phyloP scores from a whole-genome alignment of 2,888 invertebrate genomes.

The Netelia inedita region DNA sequence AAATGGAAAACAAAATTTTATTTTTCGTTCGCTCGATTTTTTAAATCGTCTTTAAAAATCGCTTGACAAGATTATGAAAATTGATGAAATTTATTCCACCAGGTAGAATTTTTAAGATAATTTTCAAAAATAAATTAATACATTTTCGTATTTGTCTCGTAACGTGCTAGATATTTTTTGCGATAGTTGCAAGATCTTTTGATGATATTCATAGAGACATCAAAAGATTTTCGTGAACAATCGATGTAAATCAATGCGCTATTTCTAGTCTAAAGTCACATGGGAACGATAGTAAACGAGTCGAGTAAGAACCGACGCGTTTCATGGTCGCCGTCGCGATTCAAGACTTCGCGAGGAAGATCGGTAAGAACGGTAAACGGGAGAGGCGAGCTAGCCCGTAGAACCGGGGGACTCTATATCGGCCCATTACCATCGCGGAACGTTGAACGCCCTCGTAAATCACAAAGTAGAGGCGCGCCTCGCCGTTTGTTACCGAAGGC shows the following conservation, averaged over 20 bases:
- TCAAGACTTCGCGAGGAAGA: constrained; percentile 77
- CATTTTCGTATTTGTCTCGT: too few relatives aligned
- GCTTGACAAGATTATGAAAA: neutral
- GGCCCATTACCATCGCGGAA: constrained; percentile 80
- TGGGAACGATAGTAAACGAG: constrained; percentile 12
- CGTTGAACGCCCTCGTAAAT: constrained; percentile 81
- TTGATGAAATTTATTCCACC: too few relatives aligned
- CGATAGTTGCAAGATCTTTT: too few relatives aligned
- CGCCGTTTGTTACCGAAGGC: constrained; percentile 67
- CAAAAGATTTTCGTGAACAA: too few relatives aligned
- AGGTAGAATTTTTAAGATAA: too few relatives aligned
- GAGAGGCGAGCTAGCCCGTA: constrained; percentile 49
- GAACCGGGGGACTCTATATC: constrained; percentile 69
- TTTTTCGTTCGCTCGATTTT: too few relatives aligned
- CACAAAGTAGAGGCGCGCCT: constrained; percentile 72
- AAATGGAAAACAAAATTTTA: too few relatives aligned
- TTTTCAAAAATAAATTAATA: too few relatives aligned
- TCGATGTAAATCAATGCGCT: too few relatives aligned
- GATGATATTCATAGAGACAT: too few relatives aligned
- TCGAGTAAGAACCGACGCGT: constrained; percentile 62
- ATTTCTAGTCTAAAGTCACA: neutral
- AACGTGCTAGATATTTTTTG: too few relatives aligned
- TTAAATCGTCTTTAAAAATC: too few relatives aligned
- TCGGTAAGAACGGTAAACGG: constrained; percentile 45
- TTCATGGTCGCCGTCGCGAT: constrained; percentile 77